Evolutionary conservation across 2,797 vertebrate genomes (phyloP).

Genomic region (Muscicapa comitata): DNA sequence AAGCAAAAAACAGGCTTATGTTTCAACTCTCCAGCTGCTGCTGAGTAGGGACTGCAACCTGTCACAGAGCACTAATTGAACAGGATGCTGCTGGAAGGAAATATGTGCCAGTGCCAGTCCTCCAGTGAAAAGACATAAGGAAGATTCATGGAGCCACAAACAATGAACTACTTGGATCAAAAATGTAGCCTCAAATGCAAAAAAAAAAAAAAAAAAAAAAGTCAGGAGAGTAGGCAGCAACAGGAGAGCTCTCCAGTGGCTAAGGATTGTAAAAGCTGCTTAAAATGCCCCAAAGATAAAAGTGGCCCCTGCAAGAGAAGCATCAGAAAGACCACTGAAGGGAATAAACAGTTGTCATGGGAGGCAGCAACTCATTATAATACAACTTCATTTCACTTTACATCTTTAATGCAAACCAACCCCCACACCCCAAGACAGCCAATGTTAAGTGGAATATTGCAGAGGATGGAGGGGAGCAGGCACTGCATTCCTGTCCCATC

Average conservation of each 20-base stretch:
- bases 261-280: background rate
- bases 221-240: background rate
- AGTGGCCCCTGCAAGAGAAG: background rate
- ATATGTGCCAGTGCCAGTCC: conserved; percentile 9
- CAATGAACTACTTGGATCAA: background rate
- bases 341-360: background rate
- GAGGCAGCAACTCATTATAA: background rate
- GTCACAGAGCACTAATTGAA: conserved; percentile 64
- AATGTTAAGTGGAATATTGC: background rate
- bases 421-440: background rate
- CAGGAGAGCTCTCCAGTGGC: background rate
- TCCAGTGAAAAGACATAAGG: background rate
- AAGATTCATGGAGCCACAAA: background rate
- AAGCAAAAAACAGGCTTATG: conserved; percentile 64
- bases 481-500: background rate
- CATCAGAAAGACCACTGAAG: background rate
- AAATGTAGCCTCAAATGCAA: background rate
- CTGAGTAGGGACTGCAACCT: conserved; percentile 27
- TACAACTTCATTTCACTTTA: background rate
- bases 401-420: background rate
- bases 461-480: background rate
- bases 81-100: conserved; percentile 55
- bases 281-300: background rate
- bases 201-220: background rate
- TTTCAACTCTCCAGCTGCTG: conserved; percentile 54